phyloP scores from a whole-genome alignment of 2,797 vertebrate species.

The Glyptemys insculpta region DNA sequence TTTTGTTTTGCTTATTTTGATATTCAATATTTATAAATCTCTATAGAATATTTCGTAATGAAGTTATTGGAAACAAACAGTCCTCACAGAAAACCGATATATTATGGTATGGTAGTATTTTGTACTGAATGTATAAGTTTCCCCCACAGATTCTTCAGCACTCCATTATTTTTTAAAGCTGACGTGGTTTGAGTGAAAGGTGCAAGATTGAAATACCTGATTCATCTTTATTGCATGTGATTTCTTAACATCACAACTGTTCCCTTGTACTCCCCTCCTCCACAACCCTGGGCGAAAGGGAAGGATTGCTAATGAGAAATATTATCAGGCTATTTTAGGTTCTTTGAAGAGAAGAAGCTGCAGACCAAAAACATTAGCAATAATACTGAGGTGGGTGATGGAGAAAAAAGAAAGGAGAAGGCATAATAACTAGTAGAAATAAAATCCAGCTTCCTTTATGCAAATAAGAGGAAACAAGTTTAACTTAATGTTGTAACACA shows the following conservation, averaged over 20 bases:
- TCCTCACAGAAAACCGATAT: not conserved
- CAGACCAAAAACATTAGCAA: not conserved
- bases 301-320: slow-evolving; percentile 36
- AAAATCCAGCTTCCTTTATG: not conserved
- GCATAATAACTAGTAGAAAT: not conserved
- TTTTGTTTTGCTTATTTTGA: not conserved
- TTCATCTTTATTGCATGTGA: slow-evolving; percentile 40
- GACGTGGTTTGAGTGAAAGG: not conserved
- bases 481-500: not conserved
- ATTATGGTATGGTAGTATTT: not conserved
- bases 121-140: not conserved
- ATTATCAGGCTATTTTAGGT: slow-evolving; percentile 9
- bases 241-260: slow-evolving; percentile 43
- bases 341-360: not conserved
- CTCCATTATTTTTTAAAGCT: not conserved
- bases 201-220: slow-evolving; percentile 5
- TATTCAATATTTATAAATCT: not conserved
- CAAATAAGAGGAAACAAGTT: slow-evolving; percentile 11
- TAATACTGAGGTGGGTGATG: not conserved
- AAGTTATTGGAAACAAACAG: not conserved
- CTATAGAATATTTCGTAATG: not conserved
- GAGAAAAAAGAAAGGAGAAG: slow-evolving; percentile 11
- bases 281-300: slow-evolving; percentile 45
- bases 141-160: not conserved
- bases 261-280: slow-evolving; percentile 19